These are phyloP conservation scores for Drosophila bipectinata DNA, from an alignment of 1,140 invertebrate genomes.

Conservation along the genomic window DNA sequence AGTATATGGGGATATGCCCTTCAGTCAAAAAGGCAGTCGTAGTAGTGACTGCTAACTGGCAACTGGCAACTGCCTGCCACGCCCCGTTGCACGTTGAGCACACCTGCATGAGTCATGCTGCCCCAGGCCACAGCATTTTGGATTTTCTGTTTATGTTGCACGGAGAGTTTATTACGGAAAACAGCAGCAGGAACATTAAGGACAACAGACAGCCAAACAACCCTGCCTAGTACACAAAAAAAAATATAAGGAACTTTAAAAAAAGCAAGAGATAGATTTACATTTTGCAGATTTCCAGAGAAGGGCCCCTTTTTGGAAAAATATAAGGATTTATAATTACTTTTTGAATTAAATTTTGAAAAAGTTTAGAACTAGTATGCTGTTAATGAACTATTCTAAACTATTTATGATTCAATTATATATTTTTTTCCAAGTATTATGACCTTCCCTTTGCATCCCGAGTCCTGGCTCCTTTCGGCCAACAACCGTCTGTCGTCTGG, in stretches of 20 bases:
- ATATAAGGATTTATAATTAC: too few relatives aligned
- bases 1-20: constrained; percentile 24
- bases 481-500: constrained; percentile 15
- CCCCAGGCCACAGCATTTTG: constrained; percentile 40
- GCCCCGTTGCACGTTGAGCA: constrained; percentile 69
- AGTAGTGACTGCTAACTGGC: not conserved
- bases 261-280: not conserved
- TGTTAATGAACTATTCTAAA: not conserved
- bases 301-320: too few relatives aligned
- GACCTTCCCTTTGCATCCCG: constrained; percentile 16
- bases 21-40: constrained; percentile 19
- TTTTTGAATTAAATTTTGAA: too few relatives aligned
- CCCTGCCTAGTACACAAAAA: constrained; percentile 31
- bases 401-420: not conserved
- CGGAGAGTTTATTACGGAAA: constrained; percentile 70
- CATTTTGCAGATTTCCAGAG: not conserved
- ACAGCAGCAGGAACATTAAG: constrained; percentile 39
- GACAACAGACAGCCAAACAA: constrained; percentile 51
- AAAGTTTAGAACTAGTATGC: too few relatives aligned
- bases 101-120: constrained; percentile 76
- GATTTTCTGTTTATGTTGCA: constrained; percentile 57
- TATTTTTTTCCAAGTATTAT: constrained; percentile 20
- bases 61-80: constrained; percentile 30
- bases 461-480: constrained; percentile 11
- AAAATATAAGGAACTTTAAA: not conserved